Percentiles rank a stretch among this genome's conserved stretches.
phyloP scores from a whole-genome alignment of 2,888 invertebrate species.

The Lasioglossum zephyrum region DNA sequence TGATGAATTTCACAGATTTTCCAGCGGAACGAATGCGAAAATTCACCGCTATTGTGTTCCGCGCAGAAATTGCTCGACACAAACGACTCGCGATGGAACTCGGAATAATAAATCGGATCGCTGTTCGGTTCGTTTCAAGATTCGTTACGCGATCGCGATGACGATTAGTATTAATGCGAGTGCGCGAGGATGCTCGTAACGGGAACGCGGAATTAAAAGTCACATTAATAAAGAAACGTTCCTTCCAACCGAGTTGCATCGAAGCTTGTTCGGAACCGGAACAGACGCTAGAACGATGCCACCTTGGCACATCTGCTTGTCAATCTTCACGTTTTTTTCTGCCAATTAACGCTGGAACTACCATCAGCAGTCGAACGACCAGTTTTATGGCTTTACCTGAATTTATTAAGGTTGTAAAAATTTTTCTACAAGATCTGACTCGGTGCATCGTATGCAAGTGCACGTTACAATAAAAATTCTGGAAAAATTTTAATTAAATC shows the following conservation, averaged over 20 bases:
- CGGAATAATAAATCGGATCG: constrained; percentile 13
- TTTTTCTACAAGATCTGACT: not conserved
- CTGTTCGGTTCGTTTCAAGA: constrained; percentile 14
- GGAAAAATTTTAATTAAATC: not conserved
- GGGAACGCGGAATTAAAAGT: constrained; percentile 23
- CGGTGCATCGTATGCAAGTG: not conserved
- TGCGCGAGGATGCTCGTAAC: constrained; percentile 14
- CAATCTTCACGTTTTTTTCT: constrained; percentile 1
- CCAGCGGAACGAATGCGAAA: not conserved
- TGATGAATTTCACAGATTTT: not conserved
- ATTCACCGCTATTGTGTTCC: not conserved
- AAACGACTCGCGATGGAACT: not conserved
- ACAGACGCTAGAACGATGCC: constrained; percentile 14
- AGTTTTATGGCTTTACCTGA: not conserved
- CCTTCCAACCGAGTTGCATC: not conserved
- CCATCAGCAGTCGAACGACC: not conserved
- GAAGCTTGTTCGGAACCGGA: constrained; percentile 17
- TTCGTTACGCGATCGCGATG: constrained; percentile 27
- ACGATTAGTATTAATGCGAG: constrained; percentile 19
- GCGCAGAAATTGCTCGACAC: constrained; percentile 1
- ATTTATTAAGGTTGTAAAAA: not conserved
- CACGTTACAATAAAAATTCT: not conserved
- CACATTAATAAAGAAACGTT: constrained; percentile 29
- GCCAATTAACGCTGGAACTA: not conserved
- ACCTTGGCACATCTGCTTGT: constrained; percentile 8